phyloP scores from a whole-genome alignment of 1,140 invertebrate species.

The Berghia stephanieae region DNA sequence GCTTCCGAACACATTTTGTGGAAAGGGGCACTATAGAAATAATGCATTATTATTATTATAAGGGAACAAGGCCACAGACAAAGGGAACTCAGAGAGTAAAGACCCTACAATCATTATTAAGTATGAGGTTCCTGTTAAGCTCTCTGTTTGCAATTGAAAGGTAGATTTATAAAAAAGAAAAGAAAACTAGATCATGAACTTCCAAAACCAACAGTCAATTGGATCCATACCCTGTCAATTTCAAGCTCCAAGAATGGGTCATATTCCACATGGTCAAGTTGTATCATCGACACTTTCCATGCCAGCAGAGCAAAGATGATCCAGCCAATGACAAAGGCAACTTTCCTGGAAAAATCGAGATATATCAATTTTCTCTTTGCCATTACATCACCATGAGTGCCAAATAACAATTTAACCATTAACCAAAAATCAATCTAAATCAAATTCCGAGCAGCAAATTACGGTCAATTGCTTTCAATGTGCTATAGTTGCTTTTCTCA shows the following conservation, averaged over 20 bases:
- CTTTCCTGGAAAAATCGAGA: slow-evolving; percentile 70
- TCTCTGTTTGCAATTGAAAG: too few species aligned
- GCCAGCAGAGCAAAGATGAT: slow-evolving; percentile 84
- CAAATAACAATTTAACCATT: background rate
- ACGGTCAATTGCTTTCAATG: background rate
- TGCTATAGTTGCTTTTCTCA: too few species aligned
- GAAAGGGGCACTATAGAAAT: too few species aligned
- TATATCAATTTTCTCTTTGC: slow-evolving; percentile 23
- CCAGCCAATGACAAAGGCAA: slow-evolving; percentile 86
- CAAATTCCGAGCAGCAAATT: background rate
- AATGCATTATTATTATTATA: too few species aligned
- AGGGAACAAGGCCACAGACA: too few species aligned
- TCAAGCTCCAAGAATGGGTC: slow-evolving; percentile 97
- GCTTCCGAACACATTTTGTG: too few species aligned
- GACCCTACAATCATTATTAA: too few species aligned
- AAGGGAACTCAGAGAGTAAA: too few species aligned
- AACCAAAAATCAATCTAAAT: background rate
- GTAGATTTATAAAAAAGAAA: too few species aligned
- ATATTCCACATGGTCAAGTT: slow-evolving; percentile 98
- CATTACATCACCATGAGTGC: slow-evolving; percentile 34
- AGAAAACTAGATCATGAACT: too few species aligned
- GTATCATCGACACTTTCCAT: slow-evolving; percentile 97
- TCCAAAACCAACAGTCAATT: too few species aligned
- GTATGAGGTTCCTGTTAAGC: too few species aligned
- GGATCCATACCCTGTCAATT: slow-evolving; percentile 78